These are phyloP conservation scores for Sitta carolinensis DNA, from an alignment of 2,797 vertebrate species.

Conservation along the genomic window DNA sequence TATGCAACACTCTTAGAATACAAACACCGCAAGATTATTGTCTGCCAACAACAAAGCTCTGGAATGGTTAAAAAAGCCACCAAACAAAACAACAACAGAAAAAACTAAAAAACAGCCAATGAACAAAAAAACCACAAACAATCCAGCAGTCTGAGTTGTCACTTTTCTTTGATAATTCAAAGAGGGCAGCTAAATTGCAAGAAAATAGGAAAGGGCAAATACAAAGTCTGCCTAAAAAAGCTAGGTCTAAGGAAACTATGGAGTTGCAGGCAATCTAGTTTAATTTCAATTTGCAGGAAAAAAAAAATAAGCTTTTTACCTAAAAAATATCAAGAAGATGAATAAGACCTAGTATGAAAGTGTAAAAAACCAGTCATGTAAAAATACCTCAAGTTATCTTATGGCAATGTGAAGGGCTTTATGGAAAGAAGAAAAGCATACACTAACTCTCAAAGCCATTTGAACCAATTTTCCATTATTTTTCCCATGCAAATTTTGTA, in stretches of 20 bases:
- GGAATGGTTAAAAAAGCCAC: background rate
- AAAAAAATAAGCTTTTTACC: background rate
- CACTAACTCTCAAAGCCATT: background rate
- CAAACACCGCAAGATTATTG: background rate
- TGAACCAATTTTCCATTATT: background rate
- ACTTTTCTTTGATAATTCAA: background rate
- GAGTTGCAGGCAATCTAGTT: background rate
- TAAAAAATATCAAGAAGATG: background rate
- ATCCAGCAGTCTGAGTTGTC: background rate
- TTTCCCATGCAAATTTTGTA: background rate
- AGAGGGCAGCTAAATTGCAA: background rate
- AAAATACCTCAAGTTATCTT: background rate
- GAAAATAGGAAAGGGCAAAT: background rate
- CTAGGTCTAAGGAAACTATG: background rate
- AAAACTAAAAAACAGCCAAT: background rate
- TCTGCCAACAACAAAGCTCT: background rate
- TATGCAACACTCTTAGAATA: background rate
- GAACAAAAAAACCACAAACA: fast-evolving
- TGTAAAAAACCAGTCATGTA: background rate
- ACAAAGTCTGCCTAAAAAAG: background rate
- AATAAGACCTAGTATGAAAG: background rate
- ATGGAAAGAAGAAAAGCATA: background rate
- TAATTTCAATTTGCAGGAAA: background rate
- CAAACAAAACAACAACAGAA: background rate
- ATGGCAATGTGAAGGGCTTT: background rate